A percentile compares a stretch with the other conserved stretches of the same genome.
Evolutionary conservation across 2,888 invertebrate genomes (phyloP).

Genomic region (Agriopis marginaria): DNA sequence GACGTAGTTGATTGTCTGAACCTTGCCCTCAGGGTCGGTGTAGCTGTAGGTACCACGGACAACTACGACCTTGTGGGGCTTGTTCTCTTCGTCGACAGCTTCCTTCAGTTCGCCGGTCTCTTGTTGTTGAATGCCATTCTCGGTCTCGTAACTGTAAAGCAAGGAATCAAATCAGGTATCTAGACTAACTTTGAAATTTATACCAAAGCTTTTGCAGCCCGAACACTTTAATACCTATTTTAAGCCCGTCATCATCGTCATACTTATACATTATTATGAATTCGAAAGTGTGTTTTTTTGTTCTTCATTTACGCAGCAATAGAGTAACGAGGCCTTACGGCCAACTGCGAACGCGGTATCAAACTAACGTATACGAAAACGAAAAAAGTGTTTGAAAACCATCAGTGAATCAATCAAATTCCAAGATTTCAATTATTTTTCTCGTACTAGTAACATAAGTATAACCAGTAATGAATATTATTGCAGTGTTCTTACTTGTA

Average conservation of each 20-base stretch:
- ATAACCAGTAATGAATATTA: neutral
- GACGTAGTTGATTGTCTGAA: slow-evolving; percentile 81
- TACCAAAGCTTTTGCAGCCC: neutral
- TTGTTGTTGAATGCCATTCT: slow-evolving; percentile 74
- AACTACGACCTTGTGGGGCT: slow-evolving; percentile 83
- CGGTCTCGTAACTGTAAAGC: slow-evolving; percentile 14
- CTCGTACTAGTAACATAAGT: neutral
- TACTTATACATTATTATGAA: no score
- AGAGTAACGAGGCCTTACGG: no score
- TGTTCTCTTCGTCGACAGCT: slow-evolving; percentile 84
- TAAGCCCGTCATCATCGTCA: no score
- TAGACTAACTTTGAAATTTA: neutral
- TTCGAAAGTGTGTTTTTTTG: no score
- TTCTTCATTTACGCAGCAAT: no score
- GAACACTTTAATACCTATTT: no score
- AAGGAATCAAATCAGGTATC: slow-evolving; percentile 20
- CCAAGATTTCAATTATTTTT: neutral
- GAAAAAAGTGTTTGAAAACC: no score
- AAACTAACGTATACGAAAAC: no score
- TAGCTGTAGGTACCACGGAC: slow-evolving; percentile 87
- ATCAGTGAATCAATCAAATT: neutral
- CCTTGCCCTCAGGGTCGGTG: slow-evolving; percentile 84
- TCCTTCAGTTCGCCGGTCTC: slow-evolving; percentile 82
- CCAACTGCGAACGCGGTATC: no score
- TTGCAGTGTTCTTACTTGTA: slow-evolving; percentile 55